Evolutionary conservation across 2,113 vertebrate genomes (phyloP), one percentile per base, ranked within the genome.

Genomic region (Peromyscus maniculatus): DNA sequence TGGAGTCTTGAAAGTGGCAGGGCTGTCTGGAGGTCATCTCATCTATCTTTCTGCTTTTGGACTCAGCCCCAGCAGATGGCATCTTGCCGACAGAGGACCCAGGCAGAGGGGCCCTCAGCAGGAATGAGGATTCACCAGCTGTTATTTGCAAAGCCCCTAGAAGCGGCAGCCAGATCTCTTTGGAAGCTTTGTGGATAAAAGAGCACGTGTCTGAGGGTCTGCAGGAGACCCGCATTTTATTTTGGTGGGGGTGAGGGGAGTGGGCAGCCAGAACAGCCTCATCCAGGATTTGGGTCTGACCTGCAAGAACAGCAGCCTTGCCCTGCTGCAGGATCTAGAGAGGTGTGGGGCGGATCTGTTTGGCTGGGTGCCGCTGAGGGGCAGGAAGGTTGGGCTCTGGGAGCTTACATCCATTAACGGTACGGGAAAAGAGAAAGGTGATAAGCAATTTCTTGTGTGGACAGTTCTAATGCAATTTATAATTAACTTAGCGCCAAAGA

Each of bases 111-210:
- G 22, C 79, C 96, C 92, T 96, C 94, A 95, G 98, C 96, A 96
- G 95, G 97, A 95, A 89, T 36, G 95, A 89, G 93, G 91, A 96
- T 46, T 96, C 78, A 80, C 96, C 97, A 97, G 97, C 97, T 95
- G 96, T 93, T 96, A 66, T 66, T 89, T 77, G 74, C 24, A 21
- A 87, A 96, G 94, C 11, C 96, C 89, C 67, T n/a, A 55, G 88
- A 52, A 88, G 82, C 0, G 24, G 90, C 77, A 82, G 88, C 67
- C 87, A 71, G 93, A 17, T 91, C 95, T 92, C 88, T 96, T 39
- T 91, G 82, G 80, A 87, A 87, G 83, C 67, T 89, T n/a, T 21
- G 1, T 1, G n/a, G 91, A 96, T 94, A 96, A 97, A 97, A 96
- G 64, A 21, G 64, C 64, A 28, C 9, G 3, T 46, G 87, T 55